phyloP scores from a whole-genome alignment of 2,113 vertebrate genomes.

The Leucosticte australis region DNA sequence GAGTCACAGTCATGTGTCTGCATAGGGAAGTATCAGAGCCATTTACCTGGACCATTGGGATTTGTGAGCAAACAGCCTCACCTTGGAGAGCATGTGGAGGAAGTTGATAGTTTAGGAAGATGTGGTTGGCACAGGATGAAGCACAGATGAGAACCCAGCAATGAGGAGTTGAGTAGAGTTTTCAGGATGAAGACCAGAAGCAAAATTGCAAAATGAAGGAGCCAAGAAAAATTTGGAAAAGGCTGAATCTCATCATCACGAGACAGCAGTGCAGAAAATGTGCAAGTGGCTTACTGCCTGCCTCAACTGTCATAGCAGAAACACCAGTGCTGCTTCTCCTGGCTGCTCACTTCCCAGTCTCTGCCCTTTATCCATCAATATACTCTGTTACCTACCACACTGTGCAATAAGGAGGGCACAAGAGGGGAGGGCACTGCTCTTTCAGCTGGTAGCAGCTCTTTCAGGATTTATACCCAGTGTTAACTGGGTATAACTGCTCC shows the following conservation, averaged over 20 bases:
- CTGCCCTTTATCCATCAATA: not conserved
- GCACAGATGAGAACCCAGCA: not conserved
- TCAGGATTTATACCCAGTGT: not conserved
- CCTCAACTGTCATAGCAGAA: not conserved
- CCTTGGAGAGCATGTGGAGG: not conserved
- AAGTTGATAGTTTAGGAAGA: not conserved
- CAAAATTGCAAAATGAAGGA: not conserved
- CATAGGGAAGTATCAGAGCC: not conserved
- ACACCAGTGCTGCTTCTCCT: not conserved
- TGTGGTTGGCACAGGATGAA: not conserved
- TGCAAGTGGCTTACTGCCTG: not conserved
- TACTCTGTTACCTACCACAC: not conserved
- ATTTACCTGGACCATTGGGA: not conserved
- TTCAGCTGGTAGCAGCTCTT: not conserved
- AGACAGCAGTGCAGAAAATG: not conserved
- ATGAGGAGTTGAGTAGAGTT: not conserved
- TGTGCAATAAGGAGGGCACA: not conserved
- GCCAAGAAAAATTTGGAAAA: not conserved
- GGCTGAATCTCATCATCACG: not conserved
- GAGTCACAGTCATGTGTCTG: not conserved
- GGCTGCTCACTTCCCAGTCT: not conserved
- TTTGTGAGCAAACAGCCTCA: not conserved
- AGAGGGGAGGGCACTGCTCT: not conserved
- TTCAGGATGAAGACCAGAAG: not conserved
- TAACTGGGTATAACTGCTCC: not conserved